phyloP scores from a whole-genome alignment of 2,113 vertebrate genomes.

The Callaeas wilsoni region DNA sequence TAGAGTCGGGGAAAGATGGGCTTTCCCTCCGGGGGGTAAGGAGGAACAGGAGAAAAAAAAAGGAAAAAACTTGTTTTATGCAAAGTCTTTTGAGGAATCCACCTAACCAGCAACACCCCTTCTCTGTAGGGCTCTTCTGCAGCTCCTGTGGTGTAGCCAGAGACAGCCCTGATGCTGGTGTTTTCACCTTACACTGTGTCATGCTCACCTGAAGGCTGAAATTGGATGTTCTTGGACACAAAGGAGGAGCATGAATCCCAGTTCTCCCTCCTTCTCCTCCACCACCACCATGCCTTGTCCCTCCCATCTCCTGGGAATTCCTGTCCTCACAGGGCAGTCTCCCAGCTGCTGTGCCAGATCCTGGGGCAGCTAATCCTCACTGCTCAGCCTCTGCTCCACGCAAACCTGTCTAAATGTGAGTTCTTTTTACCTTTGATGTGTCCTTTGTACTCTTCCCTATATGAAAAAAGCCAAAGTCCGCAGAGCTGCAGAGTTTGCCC shows the following conservation, averaged over 20 bases:
- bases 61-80: not conserved
- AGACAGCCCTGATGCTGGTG: not conserved
- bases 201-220: not conserved
- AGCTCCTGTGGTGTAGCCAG: not conserved
- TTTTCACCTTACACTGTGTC: not conserved
- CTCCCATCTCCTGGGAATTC: not conserved
- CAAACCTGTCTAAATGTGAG: not conserved
- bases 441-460: not conserved
- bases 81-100: not conserved
- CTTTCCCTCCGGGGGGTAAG: not conserved
- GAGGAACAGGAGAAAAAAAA: not conserved
- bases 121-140: not conserved
- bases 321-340: not conserved
- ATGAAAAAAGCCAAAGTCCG: not conserved
- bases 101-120: not conserved
- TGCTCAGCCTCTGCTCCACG: not conserved
- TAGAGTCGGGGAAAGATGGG: not conserved
- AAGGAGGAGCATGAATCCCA: not conserved
- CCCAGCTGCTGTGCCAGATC: not conserved
- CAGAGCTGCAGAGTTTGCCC: not conserved
- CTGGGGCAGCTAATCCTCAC: not conserved
- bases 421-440: not conserved
- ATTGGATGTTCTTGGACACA: not conserved
- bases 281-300: accelerated
- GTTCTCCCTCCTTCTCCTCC: not conserved